A percentile compares a stretch with the other conserved stretches of the same genome.
phyloP scores from a whole-genome alignment of 2,113 vertebrate genomes.

The Eclectus roratus region DNA sequence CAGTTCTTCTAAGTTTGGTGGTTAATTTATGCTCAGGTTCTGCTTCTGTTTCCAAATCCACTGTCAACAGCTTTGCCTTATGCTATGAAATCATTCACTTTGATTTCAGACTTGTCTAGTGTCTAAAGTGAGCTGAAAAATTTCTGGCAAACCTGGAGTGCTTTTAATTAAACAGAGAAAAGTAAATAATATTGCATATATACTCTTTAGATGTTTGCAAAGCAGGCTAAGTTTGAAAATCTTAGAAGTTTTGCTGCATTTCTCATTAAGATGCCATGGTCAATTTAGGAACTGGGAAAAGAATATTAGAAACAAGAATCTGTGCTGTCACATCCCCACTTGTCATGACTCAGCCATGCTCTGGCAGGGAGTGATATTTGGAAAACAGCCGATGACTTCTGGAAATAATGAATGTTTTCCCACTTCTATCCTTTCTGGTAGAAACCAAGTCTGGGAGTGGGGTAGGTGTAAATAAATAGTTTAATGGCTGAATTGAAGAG shows the following conservation, averaged over 20 bases:
- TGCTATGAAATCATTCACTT: not conserved
- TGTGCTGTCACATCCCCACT: not conserved
- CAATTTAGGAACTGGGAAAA: not conserved
- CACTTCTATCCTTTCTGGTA: not conserved
- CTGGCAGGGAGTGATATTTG: not conserved
- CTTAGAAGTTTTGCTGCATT: not conserved
- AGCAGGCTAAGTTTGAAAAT: not conserved
- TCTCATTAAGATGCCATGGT: not conserved
- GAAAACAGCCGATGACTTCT: not conserved
- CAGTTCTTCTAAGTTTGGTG: not conserved
- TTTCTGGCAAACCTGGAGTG: not conserved
- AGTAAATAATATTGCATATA: not conserved
- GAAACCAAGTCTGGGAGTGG: not conserved
- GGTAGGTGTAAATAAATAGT: not conserved
- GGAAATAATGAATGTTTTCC: not conserved
- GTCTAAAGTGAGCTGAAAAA: not conserved
- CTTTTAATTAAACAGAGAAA: not conserved
- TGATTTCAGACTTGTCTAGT: not conserved
- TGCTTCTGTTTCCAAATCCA: not conserved
- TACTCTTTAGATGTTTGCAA: not conserved
- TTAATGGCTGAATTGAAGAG: not conserved
- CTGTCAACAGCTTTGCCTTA: not conserved
- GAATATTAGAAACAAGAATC: not conserved
- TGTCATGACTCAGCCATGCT: not conserved
- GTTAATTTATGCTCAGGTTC: not conserved